Conservation (phyloP, 2,113 vertebrate genomes). For the Archocentrus centrarchus region DNA sequence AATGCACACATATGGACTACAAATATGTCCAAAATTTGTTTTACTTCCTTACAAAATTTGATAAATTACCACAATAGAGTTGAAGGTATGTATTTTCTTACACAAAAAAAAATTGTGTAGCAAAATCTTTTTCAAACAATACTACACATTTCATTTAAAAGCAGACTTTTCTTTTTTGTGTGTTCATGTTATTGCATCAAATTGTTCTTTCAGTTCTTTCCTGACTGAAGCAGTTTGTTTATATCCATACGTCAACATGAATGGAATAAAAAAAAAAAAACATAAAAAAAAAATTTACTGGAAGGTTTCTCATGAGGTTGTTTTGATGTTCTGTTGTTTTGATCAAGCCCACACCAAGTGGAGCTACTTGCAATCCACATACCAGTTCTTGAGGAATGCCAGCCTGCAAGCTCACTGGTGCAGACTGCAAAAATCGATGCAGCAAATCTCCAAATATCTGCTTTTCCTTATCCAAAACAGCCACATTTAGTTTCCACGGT, state of each 20-base stretch:
- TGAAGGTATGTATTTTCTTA: not conserved
- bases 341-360: not conserved
- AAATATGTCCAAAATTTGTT: not conserved
- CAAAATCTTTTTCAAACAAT: not conserved
- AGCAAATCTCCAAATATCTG: not conserved
- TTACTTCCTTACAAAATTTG: not conserved
- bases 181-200: not conserved
- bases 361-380: not conserved
- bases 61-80: not conserved
- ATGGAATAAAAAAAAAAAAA: not conserved
- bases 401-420: not conserved
- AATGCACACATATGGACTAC: not conserved
- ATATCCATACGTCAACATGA: not conserved
- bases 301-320: constrained; percentile 5
- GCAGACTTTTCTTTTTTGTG: not conserved
- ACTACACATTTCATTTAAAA: not conserved
- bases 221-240: not conserved
- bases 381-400: not conserved
- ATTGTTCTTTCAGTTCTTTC: not conserved
- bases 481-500: not conserved
- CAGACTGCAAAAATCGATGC: not conserved
- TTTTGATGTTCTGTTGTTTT: constrained; percentile 20
- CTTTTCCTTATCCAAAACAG: constrained; percentile 18
- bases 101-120: not conserved
- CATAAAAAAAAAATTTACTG: not conserved